phyloP scores from a whole-genome alignment of 1,140 invertebrate genomes.

The Philotrypesis tridentata region DNA sequence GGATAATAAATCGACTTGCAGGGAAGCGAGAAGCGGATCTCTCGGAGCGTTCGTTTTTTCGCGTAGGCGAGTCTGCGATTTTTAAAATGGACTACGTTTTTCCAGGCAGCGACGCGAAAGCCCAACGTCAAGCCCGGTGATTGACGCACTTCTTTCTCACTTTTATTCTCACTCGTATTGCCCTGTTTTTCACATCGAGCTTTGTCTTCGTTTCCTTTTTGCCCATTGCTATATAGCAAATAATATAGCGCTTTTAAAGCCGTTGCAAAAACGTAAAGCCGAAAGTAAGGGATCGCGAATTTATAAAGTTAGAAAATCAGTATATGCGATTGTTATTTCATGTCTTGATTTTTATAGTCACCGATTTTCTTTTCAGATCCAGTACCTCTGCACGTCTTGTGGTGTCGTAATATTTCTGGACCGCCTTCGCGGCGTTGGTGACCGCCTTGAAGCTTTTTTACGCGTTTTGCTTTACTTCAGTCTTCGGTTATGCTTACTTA shows the following conservation, averaged over 20 bases:
- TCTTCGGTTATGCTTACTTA: no score
- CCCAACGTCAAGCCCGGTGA: slow-evolving; percentile 31
- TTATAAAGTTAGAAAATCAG: no score
- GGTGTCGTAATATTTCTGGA: no score
- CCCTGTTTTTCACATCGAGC: neutral
- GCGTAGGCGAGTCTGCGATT: slow-evolving; percentile 43
- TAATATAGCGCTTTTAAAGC: neutral
- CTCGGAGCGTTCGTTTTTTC: slow-evolving; percentile 37
- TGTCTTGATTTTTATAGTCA: no score
- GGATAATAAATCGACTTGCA: slow-evolving; percentile 50
- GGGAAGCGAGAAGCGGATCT: neutral
- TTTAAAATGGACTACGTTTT: slow-evolving; percentile 50
- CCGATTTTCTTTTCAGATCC: no score
- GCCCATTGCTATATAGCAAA: neutral
- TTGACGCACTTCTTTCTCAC: slow-evolving; percentile 42
- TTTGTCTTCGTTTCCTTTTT: slow-evolving; percentile 2
- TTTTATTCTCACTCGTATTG: slow-evolving; percentile 23
- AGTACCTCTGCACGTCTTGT: no score
- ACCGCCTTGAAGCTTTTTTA: no score
- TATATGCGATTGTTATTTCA: no score
- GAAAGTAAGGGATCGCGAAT: no score
- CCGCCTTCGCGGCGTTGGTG: no score
- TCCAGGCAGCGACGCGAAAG: slow-evolving; percentile 23
- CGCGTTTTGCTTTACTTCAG: no score
- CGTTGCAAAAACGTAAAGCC: no score